Conservation (phyloP, 2,113 vertebrate genomes). For the Anseranas semipalmata region DNA sequence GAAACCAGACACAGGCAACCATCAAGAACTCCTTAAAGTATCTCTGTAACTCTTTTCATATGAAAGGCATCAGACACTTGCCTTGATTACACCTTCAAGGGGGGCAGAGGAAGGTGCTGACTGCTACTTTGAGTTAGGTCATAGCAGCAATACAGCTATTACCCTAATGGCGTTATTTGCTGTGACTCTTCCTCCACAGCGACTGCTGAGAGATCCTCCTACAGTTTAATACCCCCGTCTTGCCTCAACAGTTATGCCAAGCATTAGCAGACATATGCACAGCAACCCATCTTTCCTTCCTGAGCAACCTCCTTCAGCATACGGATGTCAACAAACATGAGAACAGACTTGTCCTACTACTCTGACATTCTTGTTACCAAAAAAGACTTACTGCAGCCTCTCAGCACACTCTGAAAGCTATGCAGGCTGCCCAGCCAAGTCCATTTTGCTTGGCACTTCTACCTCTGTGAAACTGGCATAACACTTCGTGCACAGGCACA, state of each 20-base stretch:
- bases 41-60: not conserved
- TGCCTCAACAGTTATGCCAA: not conserved
- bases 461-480: conserved; percentile 62
- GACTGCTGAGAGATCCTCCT: not conserved
- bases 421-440: conserved; percentile 61
- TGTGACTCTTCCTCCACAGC: not conserved
- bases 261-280: not conserved
- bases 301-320: conserved; percentile 1
- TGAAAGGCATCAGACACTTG: not conserved
- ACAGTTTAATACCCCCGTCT: not conserved
- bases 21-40: not conserved
- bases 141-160: not conserved
- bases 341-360: conserved; percentile 26
- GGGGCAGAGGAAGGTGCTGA: not conserved
- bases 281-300: not conserved
- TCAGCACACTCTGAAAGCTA: not conserved
- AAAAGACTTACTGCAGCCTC: conserved; percentile 50
- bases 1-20: not conserved
- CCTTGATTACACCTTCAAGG: not conserved
- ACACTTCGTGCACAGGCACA: conserved; percentile 43
- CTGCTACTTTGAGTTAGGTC: not conserved
- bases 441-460: conserved; percentile 66
- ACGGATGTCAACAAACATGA: conserved; percentile 38
- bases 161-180: not conserved
- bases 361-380: conserved; percentile 46